Conservation (phyloP, 1,140 invertebrate species). For the Drosophila paulistorum region DNA sequence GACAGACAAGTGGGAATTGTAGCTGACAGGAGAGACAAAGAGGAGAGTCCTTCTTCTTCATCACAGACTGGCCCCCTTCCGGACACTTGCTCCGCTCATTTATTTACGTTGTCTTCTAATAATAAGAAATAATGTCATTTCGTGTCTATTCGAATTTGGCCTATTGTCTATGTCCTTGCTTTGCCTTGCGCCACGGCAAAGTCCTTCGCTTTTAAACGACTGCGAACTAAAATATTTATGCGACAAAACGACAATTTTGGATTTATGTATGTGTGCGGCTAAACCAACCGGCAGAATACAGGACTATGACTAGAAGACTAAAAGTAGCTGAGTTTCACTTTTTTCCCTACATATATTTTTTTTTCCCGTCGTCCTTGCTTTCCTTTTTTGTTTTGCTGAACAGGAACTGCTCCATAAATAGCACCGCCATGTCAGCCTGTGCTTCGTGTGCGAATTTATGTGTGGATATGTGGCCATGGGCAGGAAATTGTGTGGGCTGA, state of each 20-base stretch:
- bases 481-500: slow-evolving; percentile 67
- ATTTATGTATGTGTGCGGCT: slow-evolving; percentile 62
- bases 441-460: slow-evolving; percentile 66
- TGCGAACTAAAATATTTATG: slow-evolving; percentile 76
- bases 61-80: neutral
- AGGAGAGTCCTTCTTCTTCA: neutral
- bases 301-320: slow-evolving; percentile 34
- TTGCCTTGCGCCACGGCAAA: neutral
- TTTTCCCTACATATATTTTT: slow-evolving; percentile 21
- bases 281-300: slow-evolving; percentile 8
- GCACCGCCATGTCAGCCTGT: slow-evolving; percentile 60
- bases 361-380: neutral
- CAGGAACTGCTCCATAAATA: slow-evolving; percentile 78
- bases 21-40: slow-evolving; percentile 43
- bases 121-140: slow-evolving; percentile 79
- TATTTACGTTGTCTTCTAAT: slow-evolving; percentile 72
- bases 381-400: slow-evolving; percentile 42
- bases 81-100: slow-evolving; percentile 61
- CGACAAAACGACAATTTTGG: slow-evolving; percentile 80
- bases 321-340: slow-evolving; percentile 64
- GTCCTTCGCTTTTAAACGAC: slow-evolving; percentile 45
- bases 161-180: slow-evolving; percentile 58
- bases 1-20: slow-evolving; percentile 74
- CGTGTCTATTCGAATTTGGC: slow-evolving; percentile 46
- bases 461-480: slow-evolving; percentile 59